These are phyloP conservation scores for Tragulus kanchil DNA, from an alignment of 2,113 vertebrate genomes.

Conservation along the genomic window DNA sequence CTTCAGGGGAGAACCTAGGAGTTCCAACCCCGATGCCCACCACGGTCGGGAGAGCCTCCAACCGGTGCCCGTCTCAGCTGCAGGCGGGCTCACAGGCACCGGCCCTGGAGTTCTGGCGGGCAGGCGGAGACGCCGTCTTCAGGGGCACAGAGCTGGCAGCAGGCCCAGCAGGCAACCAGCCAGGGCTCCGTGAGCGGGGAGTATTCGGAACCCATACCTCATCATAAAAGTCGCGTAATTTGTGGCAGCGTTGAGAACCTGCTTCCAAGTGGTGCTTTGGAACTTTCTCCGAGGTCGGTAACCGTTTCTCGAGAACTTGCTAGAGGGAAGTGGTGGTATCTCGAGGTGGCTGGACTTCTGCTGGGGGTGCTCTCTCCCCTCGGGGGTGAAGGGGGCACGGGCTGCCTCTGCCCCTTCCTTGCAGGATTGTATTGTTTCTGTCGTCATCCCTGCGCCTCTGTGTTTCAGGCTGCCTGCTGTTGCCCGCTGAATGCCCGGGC, in stretches of 20 bases:
- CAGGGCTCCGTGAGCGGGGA: conserved; percentile 53
- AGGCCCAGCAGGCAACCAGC: background rate
- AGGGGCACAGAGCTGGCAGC: background rate
- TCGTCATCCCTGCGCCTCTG: too few species aligned
- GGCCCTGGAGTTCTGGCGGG: background rate
- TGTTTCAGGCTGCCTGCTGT: too few species aligned
- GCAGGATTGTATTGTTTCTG: background rate
- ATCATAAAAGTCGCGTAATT: conserved; percentile 66
- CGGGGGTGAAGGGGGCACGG: background rate
- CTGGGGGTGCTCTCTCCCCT: background rate
- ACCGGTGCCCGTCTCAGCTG: accelerated
- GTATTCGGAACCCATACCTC: conserved; percentile 62
- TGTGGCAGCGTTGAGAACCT: conserved; percentile 60
- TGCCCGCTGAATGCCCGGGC: too few species aligned
- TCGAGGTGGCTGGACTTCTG: background rate
- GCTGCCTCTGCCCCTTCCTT: background rate
- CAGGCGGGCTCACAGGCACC: background rate
- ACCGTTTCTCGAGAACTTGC: background rate
- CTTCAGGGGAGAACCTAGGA: background rate
- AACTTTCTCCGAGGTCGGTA: conserved; percentile 48
- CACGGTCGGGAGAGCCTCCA: background rate
- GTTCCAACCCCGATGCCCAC: background rate
- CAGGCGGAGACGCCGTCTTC: background rate
- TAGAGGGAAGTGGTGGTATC: background rate
- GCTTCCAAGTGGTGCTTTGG: conserved; percentile 63